These are phyloP conservation scores for Schizopygopsis malacanthus DNA, from an alignment of 2,797 vertebrate genomes.

Conservation along the genomic window DNA sequence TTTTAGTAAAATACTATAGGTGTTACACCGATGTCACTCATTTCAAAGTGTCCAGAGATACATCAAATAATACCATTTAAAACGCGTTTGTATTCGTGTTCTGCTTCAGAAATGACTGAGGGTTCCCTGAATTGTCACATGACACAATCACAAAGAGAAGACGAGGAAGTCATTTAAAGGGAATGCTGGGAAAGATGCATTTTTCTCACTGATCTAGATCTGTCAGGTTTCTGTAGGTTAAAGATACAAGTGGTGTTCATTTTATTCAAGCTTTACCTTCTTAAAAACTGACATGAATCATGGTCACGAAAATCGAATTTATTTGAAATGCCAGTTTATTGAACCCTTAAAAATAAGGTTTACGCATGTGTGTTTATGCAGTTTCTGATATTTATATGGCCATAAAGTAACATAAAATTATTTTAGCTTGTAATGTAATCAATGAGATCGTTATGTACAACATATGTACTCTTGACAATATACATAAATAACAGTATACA, in stretches of 20 bases:
- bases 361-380: background rate
- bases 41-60: background rate
- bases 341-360: background rate
- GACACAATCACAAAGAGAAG: background rate
- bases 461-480: background rate
- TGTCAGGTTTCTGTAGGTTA: background rate
- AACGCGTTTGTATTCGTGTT: background rate
- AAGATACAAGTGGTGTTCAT: background rate
- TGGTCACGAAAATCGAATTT: background rate
- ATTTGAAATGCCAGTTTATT: background rate
- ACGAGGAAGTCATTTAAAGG: background rate
- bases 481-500: background rate
- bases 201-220: background rate
- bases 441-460: background rate
- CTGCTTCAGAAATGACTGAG: background rate
- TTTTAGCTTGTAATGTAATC: background rate
- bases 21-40: background rate
- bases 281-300: background rate
- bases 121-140: background rate
- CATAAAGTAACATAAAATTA: background rate
- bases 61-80: background rate
- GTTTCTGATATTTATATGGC: background rate
- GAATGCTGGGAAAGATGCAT: background rate
- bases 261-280: background rate
- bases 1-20: no score